Percentiles rank a stretch among this genome's conserved stretches.
phyloP scores from a whole-genome alignment of 2,113 vertebrate genomes.

The Corythoichthys haematopterus region DNA sequence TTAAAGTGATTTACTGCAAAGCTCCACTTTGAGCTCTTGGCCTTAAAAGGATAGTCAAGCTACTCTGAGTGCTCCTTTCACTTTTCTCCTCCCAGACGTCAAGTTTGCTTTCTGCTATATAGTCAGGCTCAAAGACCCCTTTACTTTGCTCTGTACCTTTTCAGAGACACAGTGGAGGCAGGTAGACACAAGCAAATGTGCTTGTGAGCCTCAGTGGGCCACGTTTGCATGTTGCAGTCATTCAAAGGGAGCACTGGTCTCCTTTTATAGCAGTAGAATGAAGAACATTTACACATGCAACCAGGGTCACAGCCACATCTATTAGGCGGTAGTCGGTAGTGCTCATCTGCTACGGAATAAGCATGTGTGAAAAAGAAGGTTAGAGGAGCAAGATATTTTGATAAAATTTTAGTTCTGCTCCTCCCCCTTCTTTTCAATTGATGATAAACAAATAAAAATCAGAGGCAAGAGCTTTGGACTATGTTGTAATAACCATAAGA shows the following conservation, averaged over 20 bases:
- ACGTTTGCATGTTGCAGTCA: constrained; percentile 67
- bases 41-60: constrained; percentile 66
- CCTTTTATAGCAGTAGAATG: constrained; percentile 93
- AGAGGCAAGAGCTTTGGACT: neutral
- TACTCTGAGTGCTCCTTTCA: constrained; percentile 34
- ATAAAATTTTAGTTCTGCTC: constrained; percentile 6
- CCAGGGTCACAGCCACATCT: constrained; percentile 59
- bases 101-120: constrained; percentile 22
- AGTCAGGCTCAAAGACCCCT: neutral
- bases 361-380: constrained; percentile 1
- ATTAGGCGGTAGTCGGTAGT: constrained; percentile 43
- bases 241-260: constrained; percentile 72
- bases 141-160: neutral
- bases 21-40: constrained; percentile 51
- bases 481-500: neutral
- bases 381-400: neutral
- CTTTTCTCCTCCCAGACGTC: constrained; percentile 35
- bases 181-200: constrained; percentile 1
- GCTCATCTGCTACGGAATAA: constrained; percentile 22
- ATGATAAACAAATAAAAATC: neutral
- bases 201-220: neutral
- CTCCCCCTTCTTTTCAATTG: neutral
- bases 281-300: constrained; percentile 79
- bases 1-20: constrained; percentile 51
- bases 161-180: neutral